Evolutionary conservation across 2,797 vertebrate genomes (phyloP).

Genomic region (Staurois parvus): DNA sequence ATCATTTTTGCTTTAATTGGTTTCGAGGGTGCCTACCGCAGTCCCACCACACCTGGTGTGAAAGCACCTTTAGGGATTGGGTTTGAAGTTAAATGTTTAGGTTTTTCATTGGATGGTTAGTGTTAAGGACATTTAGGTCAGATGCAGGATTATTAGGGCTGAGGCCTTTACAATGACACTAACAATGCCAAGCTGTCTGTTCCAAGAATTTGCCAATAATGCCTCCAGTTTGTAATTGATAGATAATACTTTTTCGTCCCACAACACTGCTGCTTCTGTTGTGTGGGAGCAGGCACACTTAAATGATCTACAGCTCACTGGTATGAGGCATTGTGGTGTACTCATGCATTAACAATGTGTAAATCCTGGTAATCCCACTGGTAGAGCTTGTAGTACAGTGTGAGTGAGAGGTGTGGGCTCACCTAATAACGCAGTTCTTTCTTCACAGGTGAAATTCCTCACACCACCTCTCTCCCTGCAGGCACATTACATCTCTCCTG

Average conservation of each 20-base stretch:
- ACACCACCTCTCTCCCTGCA: background rate
- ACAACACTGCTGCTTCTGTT: background rate
- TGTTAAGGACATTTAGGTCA: background rate
- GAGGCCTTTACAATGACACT: no score
- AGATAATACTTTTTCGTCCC: background rate
- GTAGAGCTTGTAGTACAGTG: background rate
- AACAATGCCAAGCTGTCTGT: no score
- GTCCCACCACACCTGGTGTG: no score
- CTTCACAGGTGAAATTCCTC: conserved; percentile 6
- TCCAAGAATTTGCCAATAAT: no score
- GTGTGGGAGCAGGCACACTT: background rate
- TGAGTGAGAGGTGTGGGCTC: background rate
- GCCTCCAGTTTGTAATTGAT: no score
- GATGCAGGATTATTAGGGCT: no score
- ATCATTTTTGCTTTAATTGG: no score
- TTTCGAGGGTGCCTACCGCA: no score
- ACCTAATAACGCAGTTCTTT: conserved; percentile 16
- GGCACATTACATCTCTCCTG: conserved; percentile 7
- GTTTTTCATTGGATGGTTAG: no score
- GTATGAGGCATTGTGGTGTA: background rate
- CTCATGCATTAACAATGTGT: conserved; percentile 3
- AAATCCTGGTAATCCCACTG: conserved; percentile 20
- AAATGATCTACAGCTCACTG: background rate
- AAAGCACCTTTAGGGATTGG: no score
- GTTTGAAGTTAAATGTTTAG: no score